Evolutionary conservation across 2,113 vertebrate genomes (phyloP).

Genomic region (Vireo altiloquus): DNA sequence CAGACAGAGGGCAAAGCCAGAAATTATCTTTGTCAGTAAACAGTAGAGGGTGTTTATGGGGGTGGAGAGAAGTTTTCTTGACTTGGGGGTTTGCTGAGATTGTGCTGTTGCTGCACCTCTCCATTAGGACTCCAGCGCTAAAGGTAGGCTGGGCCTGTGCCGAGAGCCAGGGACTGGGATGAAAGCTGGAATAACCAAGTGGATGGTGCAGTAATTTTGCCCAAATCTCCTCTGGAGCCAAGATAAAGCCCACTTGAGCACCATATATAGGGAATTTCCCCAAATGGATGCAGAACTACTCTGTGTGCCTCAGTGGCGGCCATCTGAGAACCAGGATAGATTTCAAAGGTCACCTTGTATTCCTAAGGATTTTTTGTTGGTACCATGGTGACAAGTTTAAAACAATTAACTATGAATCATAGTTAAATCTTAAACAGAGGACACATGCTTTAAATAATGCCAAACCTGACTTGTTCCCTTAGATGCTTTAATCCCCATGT

Average conservation of each 20-base stretch:
- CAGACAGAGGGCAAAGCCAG: not conserved
- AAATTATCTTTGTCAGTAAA: not conserved
- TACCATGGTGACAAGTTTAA: not conserved
- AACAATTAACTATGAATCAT: not conserved
- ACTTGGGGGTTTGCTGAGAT: not conserved
- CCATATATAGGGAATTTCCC: not conserved
- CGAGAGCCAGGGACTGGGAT: not conserved
- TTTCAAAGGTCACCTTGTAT: not conserved
- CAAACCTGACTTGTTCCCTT: not conserved
- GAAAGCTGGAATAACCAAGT: not conserved
- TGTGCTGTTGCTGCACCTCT: not conserved
- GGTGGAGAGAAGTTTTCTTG: not conserved
- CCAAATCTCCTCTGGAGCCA: not conserved
- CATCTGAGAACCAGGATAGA: not conserved
- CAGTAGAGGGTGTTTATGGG: not conserved
- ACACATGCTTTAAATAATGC: not conserved
- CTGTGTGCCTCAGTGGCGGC: rapidly evolving
- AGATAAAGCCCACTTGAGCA: not conserved
- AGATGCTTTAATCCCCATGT: not conserved
- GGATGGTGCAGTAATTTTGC: rapidly evolving
- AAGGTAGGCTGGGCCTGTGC: not conserved
- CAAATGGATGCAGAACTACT: not conserved
- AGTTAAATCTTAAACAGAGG: not conserved
- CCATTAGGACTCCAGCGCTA: not conserved
- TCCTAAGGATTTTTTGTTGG: not conserved